These are phyloP conservation scores for Caenorhabditis afra DNA, from an alignment of 2,888 invertebrate species.

Conservation along the genomic window DNA sequence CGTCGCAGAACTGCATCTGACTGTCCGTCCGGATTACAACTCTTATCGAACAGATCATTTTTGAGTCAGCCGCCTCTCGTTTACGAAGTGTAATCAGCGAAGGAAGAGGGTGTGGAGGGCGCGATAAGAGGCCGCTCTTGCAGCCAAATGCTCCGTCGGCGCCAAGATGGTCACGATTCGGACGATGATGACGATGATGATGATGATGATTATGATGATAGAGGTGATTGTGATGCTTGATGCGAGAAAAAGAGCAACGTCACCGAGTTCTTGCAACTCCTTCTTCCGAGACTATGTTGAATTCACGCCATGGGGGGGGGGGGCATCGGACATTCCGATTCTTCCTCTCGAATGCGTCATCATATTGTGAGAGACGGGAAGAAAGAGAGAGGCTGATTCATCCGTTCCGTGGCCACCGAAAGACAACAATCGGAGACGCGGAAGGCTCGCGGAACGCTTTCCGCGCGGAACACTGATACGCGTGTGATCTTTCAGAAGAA, in stretches of 20 bases:
- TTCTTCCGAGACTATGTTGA: constrained; percentile 9
- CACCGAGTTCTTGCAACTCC: not conserved
- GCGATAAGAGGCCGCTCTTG: constrained; percentile 16
- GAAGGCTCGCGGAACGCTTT: constrained; percentile 1
- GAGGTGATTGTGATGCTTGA: constrained; percentile 7
- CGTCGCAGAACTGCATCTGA: constrained; percentile 2
- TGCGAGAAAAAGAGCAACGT: constrained; percentile 14
- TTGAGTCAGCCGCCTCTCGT: constrained; percentile 29
- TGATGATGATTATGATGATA: constrained; percentile 8
- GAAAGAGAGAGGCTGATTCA: constrained; percentile 28
- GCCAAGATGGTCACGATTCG: constrained; percentile 34
- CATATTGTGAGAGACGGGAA: constrained; percentile 11
- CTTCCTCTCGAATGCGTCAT: constrained; percentile 45
- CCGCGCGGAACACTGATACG: constrained; percentile 8
- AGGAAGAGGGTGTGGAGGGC: not conserved
- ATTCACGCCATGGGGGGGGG: too few relatives aligned
- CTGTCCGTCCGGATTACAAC: not conserved
- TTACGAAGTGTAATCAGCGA: constrained; percentile 1
- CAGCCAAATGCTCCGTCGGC: constrained; percentile 17
- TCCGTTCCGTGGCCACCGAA: not conserved
- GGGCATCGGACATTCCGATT: not conserved
- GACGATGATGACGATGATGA: constrained; percentile 35
- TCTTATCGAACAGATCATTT: constrained; percentile 35
- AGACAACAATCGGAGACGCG: not conserved
- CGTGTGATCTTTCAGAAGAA: not conserved